Evolutionary conservation across 2,113 vertebrate species (phyloP).

Genomic region (Colius striatus): DNA sequence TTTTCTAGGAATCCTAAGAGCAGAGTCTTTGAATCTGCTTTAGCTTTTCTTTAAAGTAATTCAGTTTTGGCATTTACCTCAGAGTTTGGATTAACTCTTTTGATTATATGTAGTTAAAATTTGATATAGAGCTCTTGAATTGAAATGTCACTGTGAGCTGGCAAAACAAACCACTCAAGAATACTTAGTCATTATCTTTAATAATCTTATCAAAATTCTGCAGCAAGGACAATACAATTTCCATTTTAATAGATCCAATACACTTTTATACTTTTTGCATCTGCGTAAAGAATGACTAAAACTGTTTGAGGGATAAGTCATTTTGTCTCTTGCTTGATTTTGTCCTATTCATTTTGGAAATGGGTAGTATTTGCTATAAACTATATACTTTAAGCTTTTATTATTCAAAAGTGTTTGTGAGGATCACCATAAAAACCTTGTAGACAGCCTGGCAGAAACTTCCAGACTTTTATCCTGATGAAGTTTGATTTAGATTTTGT

Average conservation of each 20-base stretch:
- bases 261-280: neutral
- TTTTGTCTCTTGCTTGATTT: neutral
- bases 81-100: neutral
- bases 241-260: neutral
- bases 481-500: neutral
- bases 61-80: neutral
- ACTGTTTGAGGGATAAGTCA: neutral
- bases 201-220: neutral
- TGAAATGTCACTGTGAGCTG: neutral
- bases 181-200: conserved; percentile 1
- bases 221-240: neutral
- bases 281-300: neutral
- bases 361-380: neutral
- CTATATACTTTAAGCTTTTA: neutral
- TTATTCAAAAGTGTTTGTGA: neutral
- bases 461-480: neutral
- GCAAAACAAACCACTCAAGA: neutral
- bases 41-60: neutral
- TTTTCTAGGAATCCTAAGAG: neutral
- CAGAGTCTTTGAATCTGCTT: neutral
- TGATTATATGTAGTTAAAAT: neutral
- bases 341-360: neutral
- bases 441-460: neutral
- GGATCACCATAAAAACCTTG: neutral
- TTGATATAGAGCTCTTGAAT: neutral